Conservation (phyloP, 2,113 vertebrate species). For the Grammomys dolichurus region DNA sequence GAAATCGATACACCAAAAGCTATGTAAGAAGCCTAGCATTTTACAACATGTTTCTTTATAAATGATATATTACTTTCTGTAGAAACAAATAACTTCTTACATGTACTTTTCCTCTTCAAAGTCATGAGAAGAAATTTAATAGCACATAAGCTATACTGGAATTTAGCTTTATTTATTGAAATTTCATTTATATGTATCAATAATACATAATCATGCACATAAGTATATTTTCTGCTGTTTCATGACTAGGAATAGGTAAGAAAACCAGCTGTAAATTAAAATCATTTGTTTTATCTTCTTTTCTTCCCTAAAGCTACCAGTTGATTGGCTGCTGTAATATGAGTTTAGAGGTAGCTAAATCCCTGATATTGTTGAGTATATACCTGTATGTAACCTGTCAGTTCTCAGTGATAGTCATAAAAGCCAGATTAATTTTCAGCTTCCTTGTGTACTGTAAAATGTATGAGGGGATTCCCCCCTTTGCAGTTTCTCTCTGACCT, state of each 20-base stretch:
- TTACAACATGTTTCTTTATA: constrained; percentile 60
- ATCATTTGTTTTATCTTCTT: constrained; percentile 70
- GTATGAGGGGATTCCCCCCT: constrained; percentile 1
- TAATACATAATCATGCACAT: constrained; percentile 49
- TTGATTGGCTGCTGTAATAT: constrained; percentile 71
- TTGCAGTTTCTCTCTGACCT: constrained; percentile 23
- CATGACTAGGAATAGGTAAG: constrained; percentile 26
- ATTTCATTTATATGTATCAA: constrained; percentile 51
- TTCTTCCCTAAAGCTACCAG: constrained; percentile 63
- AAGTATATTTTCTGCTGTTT: constrained; percentile 60
- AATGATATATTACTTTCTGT: constrained; percentile 42
- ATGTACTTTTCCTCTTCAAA: constrained; percentile 4
- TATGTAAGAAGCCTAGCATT: background rate
- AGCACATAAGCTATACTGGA: background rate
- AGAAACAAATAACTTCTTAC: constrained; percentile 50
- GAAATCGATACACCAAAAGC: constrained; percentile 48
- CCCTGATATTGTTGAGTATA: constrained; percentile 41
- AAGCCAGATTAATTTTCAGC: constrained; percentile 71
- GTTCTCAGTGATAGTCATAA: constrained; percentile 52
- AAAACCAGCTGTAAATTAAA: constrained; percentile 69
- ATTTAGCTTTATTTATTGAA: constrained; percentile 69
- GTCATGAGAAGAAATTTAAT: constrained; percentile 46
- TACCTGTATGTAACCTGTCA: constrained; percentile 34
- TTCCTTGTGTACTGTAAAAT: constrained; percentile 59
- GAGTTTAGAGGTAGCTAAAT: constrained; percentile 71